Conservation (phyloP, 2,113 vertebrate genomes). For the Pseudopipra pipra region DNA sequence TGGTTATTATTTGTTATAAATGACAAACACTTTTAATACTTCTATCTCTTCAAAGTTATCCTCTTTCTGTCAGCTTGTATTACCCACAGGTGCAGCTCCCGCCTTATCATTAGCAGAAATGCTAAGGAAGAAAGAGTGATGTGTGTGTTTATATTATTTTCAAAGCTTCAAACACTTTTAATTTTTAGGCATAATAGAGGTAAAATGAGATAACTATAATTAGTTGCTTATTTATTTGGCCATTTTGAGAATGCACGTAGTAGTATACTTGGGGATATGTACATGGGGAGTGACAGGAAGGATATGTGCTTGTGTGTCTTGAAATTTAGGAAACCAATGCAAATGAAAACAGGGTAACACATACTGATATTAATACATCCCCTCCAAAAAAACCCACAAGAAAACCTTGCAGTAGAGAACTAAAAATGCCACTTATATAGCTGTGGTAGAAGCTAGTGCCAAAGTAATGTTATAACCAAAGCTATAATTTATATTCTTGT, state of each 20-base stretch:
- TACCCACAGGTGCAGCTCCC: not conserved
- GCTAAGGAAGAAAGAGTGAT: not conserved
- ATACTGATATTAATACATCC: not conserved
- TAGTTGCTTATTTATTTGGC: not conserved
- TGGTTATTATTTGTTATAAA: not conserved
- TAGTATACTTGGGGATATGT: not conserved
- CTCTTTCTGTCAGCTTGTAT: not conserved
- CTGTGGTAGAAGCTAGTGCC: not conserved
- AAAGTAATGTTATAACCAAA: not conserved
- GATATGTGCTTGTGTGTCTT: not conserved
- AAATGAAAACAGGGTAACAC: not conserved
- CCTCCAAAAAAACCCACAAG: not conserved
- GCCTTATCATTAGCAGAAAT: not conserved
- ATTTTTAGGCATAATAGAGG: not conserved
- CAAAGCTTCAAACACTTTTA: not conserved
- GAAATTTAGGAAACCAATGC: not conserved
- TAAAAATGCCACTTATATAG: not conserved
- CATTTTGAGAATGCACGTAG: not conserved
- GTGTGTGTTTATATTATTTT: not conserved
- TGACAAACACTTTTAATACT: not conserved
- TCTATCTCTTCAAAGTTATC: not conserved
- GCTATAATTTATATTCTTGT: constrained; percentile 28
- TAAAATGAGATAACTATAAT: not conserved
- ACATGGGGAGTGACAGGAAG: not conserved
- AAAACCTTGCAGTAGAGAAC: not conserved